These are phyloP conservation scores for Liasis olivaceus DNA, from an alignment of 2,797 vertebrate species.

Conservation along the genomic window DNA sequence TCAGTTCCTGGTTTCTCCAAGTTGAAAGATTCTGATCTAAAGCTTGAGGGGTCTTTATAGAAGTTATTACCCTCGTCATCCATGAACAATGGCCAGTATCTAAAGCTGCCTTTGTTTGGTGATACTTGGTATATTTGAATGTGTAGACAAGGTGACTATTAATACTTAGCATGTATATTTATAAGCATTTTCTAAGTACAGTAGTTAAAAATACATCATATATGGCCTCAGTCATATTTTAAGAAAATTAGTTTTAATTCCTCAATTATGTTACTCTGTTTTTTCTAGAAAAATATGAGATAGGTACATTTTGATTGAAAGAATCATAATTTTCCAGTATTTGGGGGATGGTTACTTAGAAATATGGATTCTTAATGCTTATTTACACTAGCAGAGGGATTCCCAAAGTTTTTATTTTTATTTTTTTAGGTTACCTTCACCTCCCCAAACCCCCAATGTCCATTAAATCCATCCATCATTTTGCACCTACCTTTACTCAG, in stretches of 20 bases:
- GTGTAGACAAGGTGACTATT: neutral
- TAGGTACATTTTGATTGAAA: slow-evolving; percentile 15
- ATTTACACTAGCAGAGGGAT: neutral
- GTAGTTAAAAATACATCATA: neutral
- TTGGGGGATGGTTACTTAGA: slow-evolving; percentile 31
- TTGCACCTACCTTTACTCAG: neutral
- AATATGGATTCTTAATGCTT: neutral
- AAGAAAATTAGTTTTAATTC: neutral
- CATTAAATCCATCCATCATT: neutral
- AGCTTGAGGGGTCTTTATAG: neutral
- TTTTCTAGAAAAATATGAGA: neutral
- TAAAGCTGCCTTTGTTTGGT: neutral
- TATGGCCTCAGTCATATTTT: neutral
- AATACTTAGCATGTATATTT: too few species aligned
- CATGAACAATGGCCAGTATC: neutral
- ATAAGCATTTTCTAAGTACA: neutral
- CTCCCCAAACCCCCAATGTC: neutral
- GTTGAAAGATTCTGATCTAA: neutral
- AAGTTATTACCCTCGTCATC: neutral
- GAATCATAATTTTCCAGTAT: neutral
- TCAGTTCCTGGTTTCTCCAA: neutral
- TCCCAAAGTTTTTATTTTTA: neutral
- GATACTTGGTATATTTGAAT: neutral
- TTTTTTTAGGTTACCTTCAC: neutral
- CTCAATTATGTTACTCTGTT: neutral